Evolutionary conservation across 2,113 vertebrate species (phyloP), one percentile per base, ranked within the genome.

Genomic region (Corvus hawaiiensis): DNA sequence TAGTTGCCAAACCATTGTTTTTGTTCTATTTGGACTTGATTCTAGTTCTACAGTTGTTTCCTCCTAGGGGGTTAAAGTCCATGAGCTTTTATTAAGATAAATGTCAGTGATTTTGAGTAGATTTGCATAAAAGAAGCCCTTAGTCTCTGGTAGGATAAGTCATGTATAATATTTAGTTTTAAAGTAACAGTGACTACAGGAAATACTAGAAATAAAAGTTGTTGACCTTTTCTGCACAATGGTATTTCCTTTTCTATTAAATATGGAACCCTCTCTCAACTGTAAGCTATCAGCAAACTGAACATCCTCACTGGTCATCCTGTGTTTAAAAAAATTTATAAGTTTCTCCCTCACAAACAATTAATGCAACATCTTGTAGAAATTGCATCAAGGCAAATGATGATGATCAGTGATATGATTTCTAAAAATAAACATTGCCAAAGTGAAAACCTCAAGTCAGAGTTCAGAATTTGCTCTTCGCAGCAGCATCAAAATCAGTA

Each of bases 51-150:
- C 76, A 66, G 41, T 96, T 68, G 69, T 84, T 87, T 92, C 82
- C 83, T 93, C 69, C 80, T 84, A 18, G 71, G 62, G 41, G 62
- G 61, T 89, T 95, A 46, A 95, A 64, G 69, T 92, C 73, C 69
- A 13, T 56, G 61, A 79, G 80, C 44, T 91, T 96, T 83, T 96
- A 89, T 88, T 64, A 84, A 95, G 92, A 93, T 93, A 87, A 94
- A 90, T 88, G 83, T 89, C 76, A 92, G 44, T 89, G 79, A 75
- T 84, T 90, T 69, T 39, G 79, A 91, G 58, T 77, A 62, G 49
- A 86, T 96, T 95, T 96, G 76, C 79, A 95, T 94, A 73, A 78
- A 92, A 84, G 49, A 68, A 88, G 73, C 44, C 63, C 27, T 71
- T 67, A 64, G 77, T 78, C 54, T 87, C 37, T 84, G 41, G 14